phyloP scores from a whole-genome alignment of 2,113 vertebrate genomes.

The Donacobius atricapilla region DNA sequence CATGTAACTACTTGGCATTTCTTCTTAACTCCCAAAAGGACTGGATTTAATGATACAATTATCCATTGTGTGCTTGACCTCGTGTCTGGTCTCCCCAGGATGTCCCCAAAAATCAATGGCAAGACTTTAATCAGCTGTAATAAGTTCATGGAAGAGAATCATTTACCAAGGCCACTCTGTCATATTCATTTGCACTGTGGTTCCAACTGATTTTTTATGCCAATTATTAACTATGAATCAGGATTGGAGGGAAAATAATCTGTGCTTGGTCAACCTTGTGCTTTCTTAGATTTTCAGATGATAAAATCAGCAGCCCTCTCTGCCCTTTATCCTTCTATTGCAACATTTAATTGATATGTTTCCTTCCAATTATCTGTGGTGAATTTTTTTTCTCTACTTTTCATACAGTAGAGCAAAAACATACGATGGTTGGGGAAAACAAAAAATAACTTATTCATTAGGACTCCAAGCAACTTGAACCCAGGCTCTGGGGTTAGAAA shows the following conservation, averaged over 20 bases:
- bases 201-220: slow-evolving; percentile 19
- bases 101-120: neutral
- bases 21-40: neutral
- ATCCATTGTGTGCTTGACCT: neutral
- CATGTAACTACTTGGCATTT: neutral
- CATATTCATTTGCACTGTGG: neutral
- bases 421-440: neutral
- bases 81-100: neutral
- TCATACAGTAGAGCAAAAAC: neutral
- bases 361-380: neutral
- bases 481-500: neutral
- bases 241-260: neutral
- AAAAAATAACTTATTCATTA: neutral
- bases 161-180: neutral
- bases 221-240: slow-evolving; percentile 26
- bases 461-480: neutral
- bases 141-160: neutral
- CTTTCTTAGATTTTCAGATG: slow-evolving; percentile 21
- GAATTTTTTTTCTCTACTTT: neutral
- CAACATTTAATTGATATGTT: slow-evolving; percentile 15
- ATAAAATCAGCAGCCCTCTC: neutral
- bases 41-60: slow-evolving; percentile 1
- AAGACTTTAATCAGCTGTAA: slow-evolving; percentile 15
- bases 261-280: neutral
- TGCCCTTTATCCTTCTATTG: neutral